Conservation (phyloP, 2,888 invertebrate genomes). For the Chelonus formosanus region DNA sequence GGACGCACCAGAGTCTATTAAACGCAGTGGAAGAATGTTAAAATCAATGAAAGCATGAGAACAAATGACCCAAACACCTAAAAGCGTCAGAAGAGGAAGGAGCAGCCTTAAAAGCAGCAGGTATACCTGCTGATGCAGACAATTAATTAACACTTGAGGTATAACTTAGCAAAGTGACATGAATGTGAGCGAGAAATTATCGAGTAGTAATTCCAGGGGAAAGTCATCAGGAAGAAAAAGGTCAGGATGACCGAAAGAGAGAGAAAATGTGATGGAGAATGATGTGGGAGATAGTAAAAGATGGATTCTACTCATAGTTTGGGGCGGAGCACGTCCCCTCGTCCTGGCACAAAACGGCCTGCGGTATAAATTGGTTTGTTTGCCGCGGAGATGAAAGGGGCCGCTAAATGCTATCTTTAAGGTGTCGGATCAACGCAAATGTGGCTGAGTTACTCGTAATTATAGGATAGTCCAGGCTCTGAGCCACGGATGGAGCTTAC, state of each 20-base stretch:
- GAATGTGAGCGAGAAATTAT: background rate
- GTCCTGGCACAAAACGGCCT: constrained; percentile 67
- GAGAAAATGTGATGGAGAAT: constrained; percentile 8
- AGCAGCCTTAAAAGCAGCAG: no score
- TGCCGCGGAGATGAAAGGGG: constrained; percentile 66
- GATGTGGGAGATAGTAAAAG: constrained; percentile 27
- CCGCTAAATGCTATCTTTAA: constrained; percentile 66
- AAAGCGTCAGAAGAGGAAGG: no score
- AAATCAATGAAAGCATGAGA: no score
- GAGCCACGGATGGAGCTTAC: constrained; percentile 33
- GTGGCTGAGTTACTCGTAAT: constrained; percentile 66
- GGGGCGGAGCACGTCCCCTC: constrained; percentile 65
- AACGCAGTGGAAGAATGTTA: no score
- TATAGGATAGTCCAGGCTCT: constrained; percentile 60
- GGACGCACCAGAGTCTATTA: background rate
- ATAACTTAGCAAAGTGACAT: no score
- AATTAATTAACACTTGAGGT: constrained; percentile 1
- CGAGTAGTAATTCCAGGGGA: background rate
- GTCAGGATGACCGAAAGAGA: constrained; percentile 26
- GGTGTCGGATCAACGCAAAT: constrained; percentile 66
- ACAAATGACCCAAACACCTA: no score
- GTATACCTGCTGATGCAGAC: background rate
- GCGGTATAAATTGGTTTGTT: constrained; percentile 66
- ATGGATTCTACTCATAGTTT: constrained; percentile 48
- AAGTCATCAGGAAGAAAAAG: constrained; percentile 16